Evolutionary conservation across 2,797 vertebrate species (phyloP), one percentile per base, ranked within the genome.

Genomic region (Malurus splendens): DNA sequence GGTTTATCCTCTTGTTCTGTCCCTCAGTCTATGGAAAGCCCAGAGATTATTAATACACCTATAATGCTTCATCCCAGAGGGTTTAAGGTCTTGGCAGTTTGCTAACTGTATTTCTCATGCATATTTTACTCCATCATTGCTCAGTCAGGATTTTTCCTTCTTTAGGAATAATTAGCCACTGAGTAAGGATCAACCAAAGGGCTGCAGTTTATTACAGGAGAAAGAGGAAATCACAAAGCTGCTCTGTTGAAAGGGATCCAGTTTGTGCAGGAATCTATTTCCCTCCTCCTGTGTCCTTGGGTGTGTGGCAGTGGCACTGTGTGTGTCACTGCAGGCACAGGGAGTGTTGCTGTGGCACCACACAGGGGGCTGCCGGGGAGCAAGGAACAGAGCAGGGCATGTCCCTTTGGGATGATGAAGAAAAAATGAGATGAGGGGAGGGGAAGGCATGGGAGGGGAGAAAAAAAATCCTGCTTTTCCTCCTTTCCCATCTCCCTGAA

Each of bases 401-500:
- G 47, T 24, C 16, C 12, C 50, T 66, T 33, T 39, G 30, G 41
- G 10, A 60, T 70, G 52, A 8, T 39, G 44, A 22, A 22, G 27
- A 10, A 56, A 55, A 72, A 72, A 30, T 23, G 42, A n/a, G n/a
- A 33, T 13, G 18, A 18, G 24, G 3, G 18, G 4, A 5, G 10
- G 13, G 27, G 3, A 18, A 14, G 6, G 19, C 8, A 12, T 5
- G 14, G 8, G 5, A 6, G 14, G 5, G 14, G 2, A 11, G n/a
- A 9, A 4, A 5, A 27, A 36, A 18, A 27, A 12, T 1, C 9
- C 18, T 44, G 5, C 8, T 82, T 72, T 52, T 82, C 28, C 8
- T 82, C 14, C 47, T 79, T 76, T 61, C 19, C 22, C 18, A 42
- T 48, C 20, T 72, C 42, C 27, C 25, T 18, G 44, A 33, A 62